Conservation (phyloP, 2,797 vertebrate genomes). For the Scolopax rusticola region DNA sequence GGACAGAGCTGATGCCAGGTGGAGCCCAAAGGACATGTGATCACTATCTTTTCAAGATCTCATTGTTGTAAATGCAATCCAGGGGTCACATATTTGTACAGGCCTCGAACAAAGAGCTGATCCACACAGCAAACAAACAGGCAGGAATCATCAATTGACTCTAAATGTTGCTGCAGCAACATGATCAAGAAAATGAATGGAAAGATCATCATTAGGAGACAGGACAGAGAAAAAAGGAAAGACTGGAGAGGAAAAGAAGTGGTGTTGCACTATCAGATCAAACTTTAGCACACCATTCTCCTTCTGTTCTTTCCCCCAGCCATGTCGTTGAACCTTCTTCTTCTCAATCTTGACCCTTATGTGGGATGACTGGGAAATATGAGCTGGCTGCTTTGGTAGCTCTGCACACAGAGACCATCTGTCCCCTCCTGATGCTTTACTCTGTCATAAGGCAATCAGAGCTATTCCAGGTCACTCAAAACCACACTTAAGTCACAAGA, state of each 20-base stretch:
- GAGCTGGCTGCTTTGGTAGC: not conserved
- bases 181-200: not conserved
- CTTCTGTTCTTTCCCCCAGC: not conserved
- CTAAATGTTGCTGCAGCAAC: not conserved
- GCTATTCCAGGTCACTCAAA: not conserved
- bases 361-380: not conserved
- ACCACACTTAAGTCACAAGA: not conserved
- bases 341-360: not conserved
- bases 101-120: not conserved
- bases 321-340: not conserved
- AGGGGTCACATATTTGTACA: not conserved
- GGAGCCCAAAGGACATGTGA: not conserved
- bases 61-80: not conserved
- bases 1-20: not conserved
- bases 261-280: not conserved
- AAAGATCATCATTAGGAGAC: not conserved
- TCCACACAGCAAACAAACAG: not conserved
- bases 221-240: not conserved
- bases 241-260: not conserved
- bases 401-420: not conserved
- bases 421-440: not conserved
- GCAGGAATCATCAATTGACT: not conserved
- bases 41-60: not conserved
- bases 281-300: not conserved
- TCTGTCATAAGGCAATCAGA: not conserved